Evolutionary conservation across 2,888 invertebrate species (phyloP).

Genomic region (Leptodirus hochenwartii): DNA sequence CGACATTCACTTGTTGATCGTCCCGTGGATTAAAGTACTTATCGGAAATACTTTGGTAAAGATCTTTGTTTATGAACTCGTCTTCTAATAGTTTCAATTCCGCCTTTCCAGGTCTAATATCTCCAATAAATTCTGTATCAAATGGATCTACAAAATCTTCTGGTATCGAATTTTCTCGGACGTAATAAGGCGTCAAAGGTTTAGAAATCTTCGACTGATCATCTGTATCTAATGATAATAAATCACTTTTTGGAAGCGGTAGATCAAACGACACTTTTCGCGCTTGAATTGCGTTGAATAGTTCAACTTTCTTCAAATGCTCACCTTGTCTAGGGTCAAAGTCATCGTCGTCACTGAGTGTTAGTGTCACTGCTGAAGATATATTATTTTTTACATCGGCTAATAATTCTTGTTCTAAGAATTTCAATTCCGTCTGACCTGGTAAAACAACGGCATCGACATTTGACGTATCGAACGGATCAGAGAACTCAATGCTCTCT

Average conservation of each 20-base stretch:
- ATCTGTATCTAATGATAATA: constrained; percentile 38
- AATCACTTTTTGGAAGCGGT: constrained; percentile 32
- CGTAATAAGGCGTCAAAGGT: constrained; percentile 68
- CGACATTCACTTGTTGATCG: constrained; percentile 20
- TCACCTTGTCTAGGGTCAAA: constrained; percentile 62
- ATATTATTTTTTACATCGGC: constrained; percentile 30
- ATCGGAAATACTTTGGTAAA: constrained; percentile 43
- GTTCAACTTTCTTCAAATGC: constrained; percentile 16
- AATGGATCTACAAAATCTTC: constrained; percentile 33
- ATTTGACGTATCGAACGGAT: constrained; percentile 76
- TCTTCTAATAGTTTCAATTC: constrained; percentile 37
- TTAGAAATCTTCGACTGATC: constrained; percentile 38
- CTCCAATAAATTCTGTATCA: constrained; percentile 42
- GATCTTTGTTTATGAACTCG: constrained; percentile 25
- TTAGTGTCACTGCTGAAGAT: constrained; percentile 10
- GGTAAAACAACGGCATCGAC: constrained; percentile 53
- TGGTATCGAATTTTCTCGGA: constrained; percentile 39
- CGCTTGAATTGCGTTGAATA: constrained; percentile 19
- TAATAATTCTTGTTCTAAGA: constrained; percentile 59
- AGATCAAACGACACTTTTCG: constrained; percentile 41
- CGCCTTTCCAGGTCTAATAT: constrained; percentile 33
- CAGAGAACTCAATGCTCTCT: constrained; percentile 39
- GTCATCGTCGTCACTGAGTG: constrained; percentile 47
- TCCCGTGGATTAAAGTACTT: constrained; percentile 39
- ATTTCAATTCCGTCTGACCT: constrained; percentile 59